Percentiles rank a stretch among this genome's conserved stretches.
Conservation (phyloP, 2,113 vertebrate species). For the Taxidea taxus region DNA sequence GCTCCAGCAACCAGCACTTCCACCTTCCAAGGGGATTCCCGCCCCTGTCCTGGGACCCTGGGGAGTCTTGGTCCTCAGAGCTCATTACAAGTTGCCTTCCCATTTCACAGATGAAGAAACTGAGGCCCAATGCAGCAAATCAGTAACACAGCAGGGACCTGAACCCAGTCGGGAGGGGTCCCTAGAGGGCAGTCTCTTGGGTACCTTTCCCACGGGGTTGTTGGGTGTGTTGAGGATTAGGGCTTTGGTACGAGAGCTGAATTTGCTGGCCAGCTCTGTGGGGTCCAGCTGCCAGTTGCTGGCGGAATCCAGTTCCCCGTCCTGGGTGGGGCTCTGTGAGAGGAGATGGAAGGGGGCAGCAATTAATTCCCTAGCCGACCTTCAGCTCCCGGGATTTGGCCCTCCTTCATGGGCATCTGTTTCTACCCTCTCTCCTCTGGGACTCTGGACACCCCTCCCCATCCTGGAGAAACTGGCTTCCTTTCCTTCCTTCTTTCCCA, state of each 20-base stretch:
- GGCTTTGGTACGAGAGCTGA: slow-evolving; percentile 90
- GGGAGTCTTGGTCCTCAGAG: background rate
- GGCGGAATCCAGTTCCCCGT: slow-evolving; percentile 82
- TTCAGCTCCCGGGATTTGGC: background rate
- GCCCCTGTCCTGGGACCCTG: background rate
- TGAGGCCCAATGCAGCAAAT: background rate
- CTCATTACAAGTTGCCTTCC: background rate
- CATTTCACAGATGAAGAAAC: background rate
- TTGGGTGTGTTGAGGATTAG: slow-evolving; percentile 95
- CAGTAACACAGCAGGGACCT: background rate
- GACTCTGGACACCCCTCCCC: background rate
- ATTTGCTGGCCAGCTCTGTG: slow-evolving; percentile 90
- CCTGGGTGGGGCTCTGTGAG: slow-evolving; percentile 79
- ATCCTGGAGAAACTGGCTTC: background rate
- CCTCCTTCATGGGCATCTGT: background rate
- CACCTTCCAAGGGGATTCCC: background rate
- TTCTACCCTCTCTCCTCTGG: background rate
- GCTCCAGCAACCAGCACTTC: background rate
- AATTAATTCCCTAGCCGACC: background rate
- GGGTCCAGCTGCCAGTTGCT: slow-evolving; percentile 90
- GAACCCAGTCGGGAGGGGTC: background rate
- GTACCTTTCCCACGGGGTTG: slow-evolving; percentile 97
- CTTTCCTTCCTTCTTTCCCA: background rate
- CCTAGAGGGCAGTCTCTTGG: no score
- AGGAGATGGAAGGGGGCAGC: background rate